Conservation (phyloP, 2,888 invertebrate species). For the Caenorhabditis sp. region DNA sequence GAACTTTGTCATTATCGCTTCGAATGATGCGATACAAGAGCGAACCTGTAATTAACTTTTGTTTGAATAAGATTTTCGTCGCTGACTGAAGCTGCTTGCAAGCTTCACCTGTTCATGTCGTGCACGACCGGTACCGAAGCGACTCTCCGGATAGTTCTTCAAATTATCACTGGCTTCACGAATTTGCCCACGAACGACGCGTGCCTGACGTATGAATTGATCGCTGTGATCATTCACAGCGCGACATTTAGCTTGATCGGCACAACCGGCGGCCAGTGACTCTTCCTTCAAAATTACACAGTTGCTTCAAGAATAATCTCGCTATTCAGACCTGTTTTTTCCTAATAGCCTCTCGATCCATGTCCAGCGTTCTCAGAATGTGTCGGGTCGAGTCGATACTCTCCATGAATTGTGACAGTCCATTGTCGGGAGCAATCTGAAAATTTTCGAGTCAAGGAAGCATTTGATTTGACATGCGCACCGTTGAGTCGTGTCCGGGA, state of each 20-base stretch:
- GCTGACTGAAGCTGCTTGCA: too few species aligned
- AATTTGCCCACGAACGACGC: slow-evolving; percentile 10
- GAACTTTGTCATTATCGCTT: slow-evolving; percentile 53
- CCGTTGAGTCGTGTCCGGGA: neutral
- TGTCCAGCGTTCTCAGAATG: slow-evolving; percentile 34
- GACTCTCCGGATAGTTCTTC: slow-evolving; percentile 27
- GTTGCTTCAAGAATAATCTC: neutral
- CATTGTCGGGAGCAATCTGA: slow-evolving; percentile 12
- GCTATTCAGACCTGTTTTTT: slow-evolving; percentile 21
- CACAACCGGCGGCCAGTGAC: slow-evolving; percentile 35
- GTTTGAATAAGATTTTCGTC: too few species aligned
- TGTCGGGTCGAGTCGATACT: slow-evolving; percentile 50
- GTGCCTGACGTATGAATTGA: slow-evolving; percentile 44
- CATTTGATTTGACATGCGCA: neutral
- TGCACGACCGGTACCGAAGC: slow-evolving; percentile 31
- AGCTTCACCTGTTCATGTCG: slow-evolving; percentile 52
- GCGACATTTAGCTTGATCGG: slow-evolving; percentile 27
- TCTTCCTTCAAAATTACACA: slow-evolving; percentile 9
- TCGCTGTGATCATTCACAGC: slow-evolving; percentile 48
- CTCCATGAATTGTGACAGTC: slow-evolving; percentile 43
- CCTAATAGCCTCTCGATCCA: slow-evolving; percentile 47
- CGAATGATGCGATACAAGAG: slow-evolving; percentile 38
- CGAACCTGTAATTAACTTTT: slow-evolving; percentile 54
- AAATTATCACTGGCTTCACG: slow-evolving; percentile 7
- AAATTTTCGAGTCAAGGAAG: neutral